Percentiles rank a stretch among this genome's conserved stretches.
Conservation (phyloP, 2,888 invertebrate species). For the Lepetodrilus schrolli region DNA sequence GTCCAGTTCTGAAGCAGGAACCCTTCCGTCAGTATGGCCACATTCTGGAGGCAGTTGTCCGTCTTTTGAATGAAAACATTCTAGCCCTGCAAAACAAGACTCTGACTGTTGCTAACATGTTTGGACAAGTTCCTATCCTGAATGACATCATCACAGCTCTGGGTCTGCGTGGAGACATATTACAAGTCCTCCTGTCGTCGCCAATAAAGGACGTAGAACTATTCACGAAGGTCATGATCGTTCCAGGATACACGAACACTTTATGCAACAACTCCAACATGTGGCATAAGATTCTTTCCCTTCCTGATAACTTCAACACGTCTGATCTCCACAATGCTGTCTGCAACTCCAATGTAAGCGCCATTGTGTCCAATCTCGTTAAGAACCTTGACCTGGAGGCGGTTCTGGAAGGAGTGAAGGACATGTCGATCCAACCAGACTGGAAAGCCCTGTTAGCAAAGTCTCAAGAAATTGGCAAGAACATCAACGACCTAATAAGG, state of each 20-base stretch:
- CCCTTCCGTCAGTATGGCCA: slow-evolving; percentile 40
- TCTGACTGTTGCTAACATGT: slow-evolving; percentile 42
- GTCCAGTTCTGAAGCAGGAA: slow-evolving; percentile 38
- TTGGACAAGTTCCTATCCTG: slow-evolving; percentile 42
- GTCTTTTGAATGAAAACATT: slow-evolving; percentile 44
- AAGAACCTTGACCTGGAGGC: slow-evolving; percentile 36
- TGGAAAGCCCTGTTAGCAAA: slow-evolving; percentile 43
- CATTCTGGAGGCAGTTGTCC: slow-evolving; percentile 42
- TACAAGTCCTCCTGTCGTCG: slow-evolving; percentile 42
- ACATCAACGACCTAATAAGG: slow-evolving; percentile 36
- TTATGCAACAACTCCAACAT: slow-evolving; percentile 35
- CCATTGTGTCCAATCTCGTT: slow-evolving; percentile 32
- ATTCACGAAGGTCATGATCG: slow-evolving; percentile 39
- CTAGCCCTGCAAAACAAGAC: slow-evolving; percentile 36
- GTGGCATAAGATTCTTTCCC: slow-evolving; percentile 36
- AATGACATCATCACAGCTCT: slow-evolving; percentile 41
- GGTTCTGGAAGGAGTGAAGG: slow-evolving; percentile 30
- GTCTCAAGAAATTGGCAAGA: slow-evolving; percentile 37
- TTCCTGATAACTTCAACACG: slow-evolving; percentile 39
- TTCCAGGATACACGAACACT: slow-evolving; percentile 15
- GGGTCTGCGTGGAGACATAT: slow-evolving; percentile 39
- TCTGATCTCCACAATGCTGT: slow-evolving; percentile 38
- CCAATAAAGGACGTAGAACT: slow-evolving; percentile 43
- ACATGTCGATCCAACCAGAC: slow-evolving; percentile 34
- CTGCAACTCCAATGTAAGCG: slow-evolving; percentile 39